phyloP scores from a whole-genome alignment of 2,888 invertebrate genomes.

The Gasteruption jaculator region DNA sequence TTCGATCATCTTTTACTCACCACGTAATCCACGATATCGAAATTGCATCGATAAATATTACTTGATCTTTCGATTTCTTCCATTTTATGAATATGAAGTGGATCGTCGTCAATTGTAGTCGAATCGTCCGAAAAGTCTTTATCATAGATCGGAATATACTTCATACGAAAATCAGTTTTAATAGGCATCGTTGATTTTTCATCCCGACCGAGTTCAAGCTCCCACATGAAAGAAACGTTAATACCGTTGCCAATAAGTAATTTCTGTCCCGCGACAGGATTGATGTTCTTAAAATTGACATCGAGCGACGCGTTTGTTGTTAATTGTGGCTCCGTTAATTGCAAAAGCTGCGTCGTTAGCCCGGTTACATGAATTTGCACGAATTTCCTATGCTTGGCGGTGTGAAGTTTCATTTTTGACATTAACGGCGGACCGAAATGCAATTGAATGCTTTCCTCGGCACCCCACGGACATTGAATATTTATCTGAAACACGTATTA shows the following conservation, averaged over 20 bases:
- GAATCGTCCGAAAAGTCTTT: conserved; percentile 38
- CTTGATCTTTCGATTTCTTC: conserved; percentile 49
- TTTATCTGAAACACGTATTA: conserved; percentile 55
- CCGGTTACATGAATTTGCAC: conserved; percentile 73
- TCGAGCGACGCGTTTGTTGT: conserved; percentile 59
- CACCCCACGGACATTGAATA: conserved; percentile 75
- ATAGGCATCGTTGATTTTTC: conserved; percentile 51
- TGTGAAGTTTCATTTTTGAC: conserved; percentile 76
- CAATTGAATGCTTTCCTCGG: conserved; percentile 67
- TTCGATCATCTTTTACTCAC: conserved; percentile 48
- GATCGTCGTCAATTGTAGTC: conserved; percentile 43
- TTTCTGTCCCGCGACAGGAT: conserved; percentile 59
- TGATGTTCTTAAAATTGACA: conserved; percentile 63
- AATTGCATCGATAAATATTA: conserved; percentile 59
- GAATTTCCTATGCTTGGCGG: conserved; percentile 80
- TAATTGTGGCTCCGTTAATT: conserved; percentile 48
- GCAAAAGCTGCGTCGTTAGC: conserved; percentile 47
- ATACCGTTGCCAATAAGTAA: conserved; percentile 71
- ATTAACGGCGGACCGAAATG: conserved; percentile 81
- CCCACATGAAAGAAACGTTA: conserved; percentile 81
- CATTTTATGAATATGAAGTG: conserved; percentile 49
- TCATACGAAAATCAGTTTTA: conserved; percentile 62
- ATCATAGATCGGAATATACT: conserved; percentile 54
- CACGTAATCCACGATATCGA: conserved; percentile 78
- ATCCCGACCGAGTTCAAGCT: conserved; percentile 53